A percentile compares a stretch with the other conserved stretches of the same genome.
phyloP scores from a whole-genome alignment of 2,113 vertebrate genomes.

The Nansenia antarctica region DNA sequence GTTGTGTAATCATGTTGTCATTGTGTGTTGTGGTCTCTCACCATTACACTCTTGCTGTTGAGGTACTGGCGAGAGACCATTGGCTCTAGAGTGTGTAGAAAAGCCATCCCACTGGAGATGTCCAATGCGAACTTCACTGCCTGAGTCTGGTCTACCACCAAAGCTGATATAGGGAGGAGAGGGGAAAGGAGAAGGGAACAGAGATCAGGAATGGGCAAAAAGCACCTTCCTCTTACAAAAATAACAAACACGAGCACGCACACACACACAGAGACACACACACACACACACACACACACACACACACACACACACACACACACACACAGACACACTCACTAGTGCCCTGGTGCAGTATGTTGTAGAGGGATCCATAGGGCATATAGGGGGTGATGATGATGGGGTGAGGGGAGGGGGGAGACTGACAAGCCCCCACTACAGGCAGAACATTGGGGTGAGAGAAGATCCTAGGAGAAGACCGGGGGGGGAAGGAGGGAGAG shows the following conservation, averaged over 20 bases:
- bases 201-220: too few relatives aligned
- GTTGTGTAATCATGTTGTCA: too few relatives aligned
- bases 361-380: conserved; percentile 97
- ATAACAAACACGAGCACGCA: conserved; percentile 1
- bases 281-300: too few relatives aligned
- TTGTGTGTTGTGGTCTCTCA: too few relatives aligned
- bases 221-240: too few relatives aligned
- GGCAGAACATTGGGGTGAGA: conserved; percentile 97
- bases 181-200: too few relatives aligned
- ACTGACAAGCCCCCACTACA: conserved; percentile 91
- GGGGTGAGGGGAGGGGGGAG: conserved; percentile 91
- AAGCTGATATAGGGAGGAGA: conserved; percentile 72
- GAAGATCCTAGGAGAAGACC: conserved; percentile 86
- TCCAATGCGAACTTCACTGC: conserved; percentile 95
- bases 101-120: conserved; percentile 94
- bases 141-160: conserved; percentile 98
- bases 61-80: conserved; percentile 95
- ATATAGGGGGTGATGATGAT: conserved; percentile 96
- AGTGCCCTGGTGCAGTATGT: conserved; percentile 95
- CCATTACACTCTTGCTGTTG: conserved; percentile 96
- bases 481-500: conserved; percentile 28
- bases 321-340: conserved; percentile 85
- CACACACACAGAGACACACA: too few relatives aligned
- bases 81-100: conserved; percentile 95
- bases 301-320: too few relatives aligned